A percentile compares a stretch with the other conserved stretches of the same genome.
Evolutionary conservation across 2,113 vertebrate genomes (phyloP).

Genomic region (Bagarius yarrelli): DNA sequence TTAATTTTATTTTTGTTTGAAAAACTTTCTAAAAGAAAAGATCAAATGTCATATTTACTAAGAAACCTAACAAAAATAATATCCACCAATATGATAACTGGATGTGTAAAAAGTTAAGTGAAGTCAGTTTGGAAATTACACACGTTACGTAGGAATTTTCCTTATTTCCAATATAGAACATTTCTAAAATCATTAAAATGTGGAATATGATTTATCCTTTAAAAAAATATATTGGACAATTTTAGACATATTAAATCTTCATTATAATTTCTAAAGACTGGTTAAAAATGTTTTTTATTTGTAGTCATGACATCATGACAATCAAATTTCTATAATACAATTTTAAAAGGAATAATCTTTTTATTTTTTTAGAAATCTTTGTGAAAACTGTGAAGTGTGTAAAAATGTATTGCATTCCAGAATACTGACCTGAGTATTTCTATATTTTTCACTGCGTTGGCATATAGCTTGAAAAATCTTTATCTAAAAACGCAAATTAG

Average conservation of each 20-base stretch:
- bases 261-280: background rate
- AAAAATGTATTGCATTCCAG: background rate
- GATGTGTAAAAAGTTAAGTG: background rate
- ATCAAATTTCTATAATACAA: no score
- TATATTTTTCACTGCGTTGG: no score
- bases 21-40: no score
- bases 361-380: no score
- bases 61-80: no score
- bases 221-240: background rate
- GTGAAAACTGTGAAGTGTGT: background rate
- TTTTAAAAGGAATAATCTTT: background rate
- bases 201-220: background rate
- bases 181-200: background rate
- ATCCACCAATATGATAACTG: background rate
- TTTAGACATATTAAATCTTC: background rate
- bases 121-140: background rate
- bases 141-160: background rate
- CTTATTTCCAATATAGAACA: background rate
- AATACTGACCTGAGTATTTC: background rate
- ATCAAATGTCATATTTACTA: no score
- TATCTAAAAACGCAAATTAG: background rate
- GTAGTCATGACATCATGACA: slow-evolving; percentile 1
- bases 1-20: no score
- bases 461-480: no score
- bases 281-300: background rate